phyloP scores from a whole-genome alignment of 2,888 invertebrate genomes.

The Drosophila flavopinicola region DNA sequence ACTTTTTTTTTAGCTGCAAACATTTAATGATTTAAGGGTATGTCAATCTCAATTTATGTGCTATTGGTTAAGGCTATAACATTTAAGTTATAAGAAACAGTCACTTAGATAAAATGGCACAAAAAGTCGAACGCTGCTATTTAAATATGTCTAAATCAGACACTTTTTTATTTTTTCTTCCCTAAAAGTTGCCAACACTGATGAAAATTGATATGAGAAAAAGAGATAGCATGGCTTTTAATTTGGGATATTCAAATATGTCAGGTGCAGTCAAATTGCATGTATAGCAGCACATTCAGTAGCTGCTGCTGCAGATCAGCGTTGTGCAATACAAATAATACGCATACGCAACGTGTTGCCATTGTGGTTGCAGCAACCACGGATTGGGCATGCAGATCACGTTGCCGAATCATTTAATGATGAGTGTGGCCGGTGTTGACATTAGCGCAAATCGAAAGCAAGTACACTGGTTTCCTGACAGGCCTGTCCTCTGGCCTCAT shows the following conservation, averaged over 20 bases:
- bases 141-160: no score
- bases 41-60: no score
- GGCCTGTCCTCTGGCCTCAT: constrained; percentile 3
- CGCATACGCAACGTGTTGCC: constrained; percentile 44
- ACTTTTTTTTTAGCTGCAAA: no score
- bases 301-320: constrained; percentile 14
- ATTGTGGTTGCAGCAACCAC: neutral
- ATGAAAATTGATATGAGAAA: no score
- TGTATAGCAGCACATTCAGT: constrained; percentile 6
- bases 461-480: constrained; percentile 17
- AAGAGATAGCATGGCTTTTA: neutral
- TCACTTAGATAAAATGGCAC: no score
- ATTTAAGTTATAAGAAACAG: no score
- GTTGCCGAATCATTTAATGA: constrained; percentile 64
- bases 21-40: no score
- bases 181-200: no score
- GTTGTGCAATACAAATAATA: constrained; percentile 23
- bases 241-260: constrained; percentile 19
- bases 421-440: constrained; percentile 25
- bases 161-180: no score
- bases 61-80: no score
- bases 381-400: constrained; percentile 39
- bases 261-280: constrained; percentile 3
- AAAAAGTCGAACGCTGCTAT: no score
- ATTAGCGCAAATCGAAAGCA: constrained; percentile 5